Base-by-base conservation (phyloP, 2,888 invertebrate species). In the Watsonalla binaria region DNA sequence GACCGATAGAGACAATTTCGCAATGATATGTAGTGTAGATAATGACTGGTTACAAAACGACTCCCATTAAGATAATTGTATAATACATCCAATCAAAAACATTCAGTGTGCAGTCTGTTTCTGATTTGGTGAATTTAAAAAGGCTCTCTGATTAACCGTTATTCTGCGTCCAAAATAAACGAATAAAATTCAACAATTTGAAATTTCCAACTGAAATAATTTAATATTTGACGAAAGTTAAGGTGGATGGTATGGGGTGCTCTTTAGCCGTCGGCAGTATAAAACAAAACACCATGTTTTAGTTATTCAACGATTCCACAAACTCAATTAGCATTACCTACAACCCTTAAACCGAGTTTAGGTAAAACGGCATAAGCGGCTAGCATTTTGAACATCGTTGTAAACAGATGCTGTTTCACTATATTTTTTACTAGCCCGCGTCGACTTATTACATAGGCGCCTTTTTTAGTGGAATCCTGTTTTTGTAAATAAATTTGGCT, bases 311-410 rank as follows among this genome's bases (percentile, higher is more conserved):
- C 80, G 78, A 80, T 77, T 84, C 68, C 72, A 67, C 78, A 75
- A 82, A 84, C 80, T 82, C 76, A 82, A 84, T 84, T 85, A 80
- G 74, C 74, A 80, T 78, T 80, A 79, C 72, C 74, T 8, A 37
- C 11, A 78, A 71, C 74, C 68, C 73, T 71, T 70, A 77, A 79
- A 80, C 76, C 73, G 68, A 77, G 72, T 78, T 76, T 71, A 61
- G 63, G 58, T 59, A 60, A 66, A 80, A 74, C 70, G 62, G 66
- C 70, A 74, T 66, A 67, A 62, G 66, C 58, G 58, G 52, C 54
- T 61, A 62, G 59, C 61, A 63, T 63, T 65, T 54, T 58, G 24
- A 24, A 24, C 24, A 24, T 24, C 1, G 24, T 24, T 24, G 24
- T 24, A 4, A 24, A 24, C 24, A 24, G 24, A 24, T 24, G 24